Base-by-base conservation (phyloP, 2,113 vertebrate species). In the Cavia porcellus region DNA sequence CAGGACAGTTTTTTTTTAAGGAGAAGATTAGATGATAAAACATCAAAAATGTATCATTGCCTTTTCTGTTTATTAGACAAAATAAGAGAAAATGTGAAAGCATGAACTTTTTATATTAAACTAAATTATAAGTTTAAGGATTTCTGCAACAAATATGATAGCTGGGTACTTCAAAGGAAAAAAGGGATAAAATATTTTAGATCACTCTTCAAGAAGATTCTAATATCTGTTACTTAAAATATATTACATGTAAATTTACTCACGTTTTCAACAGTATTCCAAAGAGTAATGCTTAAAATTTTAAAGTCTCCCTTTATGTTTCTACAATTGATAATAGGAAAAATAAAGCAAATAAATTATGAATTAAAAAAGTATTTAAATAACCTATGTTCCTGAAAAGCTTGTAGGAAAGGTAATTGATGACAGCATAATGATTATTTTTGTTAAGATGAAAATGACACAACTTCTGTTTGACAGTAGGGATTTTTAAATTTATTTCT, bases 381-480 rank as follows among this genome's bases (percentile, higher is more conserved):
- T n/a, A 30, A 42, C 6, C 35, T 4, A 11, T 4, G 19, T 4
- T 83, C 66, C 50, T 85, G 4, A 15, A 81, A 84, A 35, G 42
- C 92, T 94, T 80, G 55, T 25, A 24, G 30, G 25, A 1, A 92
- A 81, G 35, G 3, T 59, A 30, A 24, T 14, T 52, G 62, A 35
- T 28, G 5, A 38, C 1, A 61, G 8, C 3, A 14, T 13, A 42
- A 11, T 10, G 52, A 22, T 74, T 57, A 68, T 17, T 74, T 95
- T 92, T 74, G n/a, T 55, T 90, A 90, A 88, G 13, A 82, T 70
- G 62, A 55, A 96, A 85, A 85, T 61, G 61, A 62, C 25, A 32
- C 7, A 61, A 55, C n/a, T 84, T 8, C 28, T 79, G 52, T 45
- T 66, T 86, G 28, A 66, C 75, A 77, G 13, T 24, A 75, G n/a